Evolutionary conservation across 1,140 invertebrate species (phyloP), one percentile per base, ranked within the genome.

Genomic region (Dendroctonus ponderosae): DNA sequence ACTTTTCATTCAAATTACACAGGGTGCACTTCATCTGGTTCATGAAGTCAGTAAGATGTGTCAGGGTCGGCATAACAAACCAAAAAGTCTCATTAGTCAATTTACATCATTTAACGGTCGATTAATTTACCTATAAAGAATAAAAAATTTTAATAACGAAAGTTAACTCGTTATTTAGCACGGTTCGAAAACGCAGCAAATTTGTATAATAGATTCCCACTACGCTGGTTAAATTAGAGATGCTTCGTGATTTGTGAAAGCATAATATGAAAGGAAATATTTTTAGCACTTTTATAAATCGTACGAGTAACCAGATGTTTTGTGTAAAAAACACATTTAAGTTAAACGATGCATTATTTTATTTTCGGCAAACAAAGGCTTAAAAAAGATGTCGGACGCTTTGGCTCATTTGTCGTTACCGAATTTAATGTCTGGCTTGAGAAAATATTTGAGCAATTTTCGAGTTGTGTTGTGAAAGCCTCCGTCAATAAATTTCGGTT

Each of bases 391-490:
- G 64, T 59, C 56, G 43, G 64, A 40, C 53, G 64, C 37, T 66
- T 52, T 59, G 48, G 64, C 44, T 48, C 64, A 59, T 66, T 66
- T 66, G 64, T 52, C 54, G 54, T 54, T 43, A 37, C 50, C 61
- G 14, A 50, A 54, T 66, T 66, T 57, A 66, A 66, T 66, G 53
- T 66, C 56, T 56, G 56, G 48, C 48, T 11, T 48, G 39, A 66
- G 64, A 59, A 66, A 66, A 66, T 66, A 66, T 66, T 57, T 66
- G 54, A 66, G 48, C 64, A 42, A 57, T 66, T 65, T 65, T 58
- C 52, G 52, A 54, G 61, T 63, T 49, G 62, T 43, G 62, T 65
- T 66, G 64, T 66, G 56, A 66, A 66, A 66, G 54, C 43, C 49
- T 41, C 40, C 56, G 54, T 58, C 54, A 56, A 66, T 66, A 66